Evolutionary conservation across 1,140 invertebrate species (phyloP).

Genomic region (Brachionus sp.): DNA sequence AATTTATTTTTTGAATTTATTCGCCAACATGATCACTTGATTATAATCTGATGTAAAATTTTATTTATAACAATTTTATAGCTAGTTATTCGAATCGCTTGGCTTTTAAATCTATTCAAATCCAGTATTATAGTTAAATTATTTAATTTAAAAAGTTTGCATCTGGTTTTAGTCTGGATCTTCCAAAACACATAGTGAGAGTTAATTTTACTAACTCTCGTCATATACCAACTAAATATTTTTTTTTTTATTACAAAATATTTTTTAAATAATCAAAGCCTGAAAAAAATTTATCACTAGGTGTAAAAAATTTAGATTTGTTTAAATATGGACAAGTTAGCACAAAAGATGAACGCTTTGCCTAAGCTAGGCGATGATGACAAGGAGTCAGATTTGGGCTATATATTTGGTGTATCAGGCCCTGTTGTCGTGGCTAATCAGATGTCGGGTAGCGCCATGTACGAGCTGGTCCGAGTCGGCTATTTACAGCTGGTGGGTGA

Average conservation of each 20-base stretch:
- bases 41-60: background rate
- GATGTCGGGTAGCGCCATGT: slow-evolving; percentile 99
- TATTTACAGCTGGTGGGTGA: slow-evolving; percentile 96
- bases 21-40: slow-evolving; percentile 38
- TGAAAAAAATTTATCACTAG: background rate
- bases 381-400: slow-evolving; percentile 81
- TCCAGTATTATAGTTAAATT: slow-evolving; percentile 30
- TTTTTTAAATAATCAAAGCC: background rate
- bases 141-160: background rate
- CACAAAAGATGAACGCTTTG: slow-evolving; percentile 38
- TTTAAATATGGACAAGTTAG: slow-evolving; percentile 34
- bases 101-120: slow-evolving; percentile 21
- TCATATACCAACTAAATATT: background rate
- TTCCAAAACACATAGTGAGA: slow-evolving; percentile 4
- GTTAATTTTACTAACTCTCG: background rate
- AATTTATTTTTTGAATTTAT: background rate
- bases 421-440: slow-evolving; percentile 97
- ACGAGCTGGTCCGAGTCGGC: slow-evolving; percentile 93
- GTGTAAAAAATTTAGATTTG: background rate
- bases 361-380: slow-evolving; percentile 66
- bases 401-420: slow-evolving; percentile 91
- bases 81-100: background rate
- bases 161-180: slow-evolving; percentile 28
- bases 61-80: background rate
- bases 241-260: background rate